Percentiles rank a stretch among this genome's conserved stretches.
Conservation (phyloP, 37 sponge, comb jelly and placozoan species). For the Corticium candelabrum region DNA sequence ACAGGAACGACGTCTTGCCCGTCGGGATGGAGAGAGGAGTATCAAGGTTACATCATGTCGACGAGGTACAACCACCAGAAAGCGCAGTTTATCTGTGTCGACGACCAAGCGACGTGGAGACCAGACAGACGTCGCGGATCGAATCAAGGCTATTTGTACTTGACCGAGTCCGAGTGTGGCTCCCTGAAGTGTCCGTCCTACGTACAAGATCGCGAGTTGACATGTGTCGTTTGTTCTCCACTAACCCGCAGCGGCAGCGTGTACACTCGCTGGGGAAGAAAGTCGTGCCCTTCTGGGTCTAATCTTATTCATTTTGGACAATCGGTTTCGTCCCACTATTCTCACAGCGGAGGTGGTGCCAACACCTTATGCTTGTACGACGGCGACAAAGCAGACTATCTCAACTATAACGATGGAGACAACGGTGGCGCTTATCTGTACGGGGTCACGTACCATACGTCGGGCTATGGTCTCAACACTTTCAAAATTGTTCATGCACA, state of each 20-base stretch:
- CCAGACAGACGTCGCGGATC: background rate
- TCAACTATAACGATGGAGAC: background rate
- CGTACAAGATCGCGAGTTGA: background rate
- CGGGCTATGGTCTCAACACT: background rate
- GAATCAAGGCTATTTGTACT: background rate
- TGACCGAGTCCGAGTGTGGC: background rate
- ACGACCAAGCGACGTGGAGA: background rate
- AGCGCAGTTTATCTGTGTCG: background rate
- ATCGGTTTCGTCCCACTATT: background rate
- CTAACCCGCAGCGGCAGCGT: background rate
- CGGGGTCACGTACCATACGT: background rate
- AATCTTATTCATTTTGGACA: background rate
- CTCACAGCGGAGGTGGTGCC: background rate
- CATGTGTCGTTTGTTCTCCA: background rate
- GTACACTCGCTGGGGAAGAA: conserved; percentile 1
- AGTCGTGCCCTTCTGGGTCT: background rate
- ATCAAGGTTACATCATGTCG: background rate
- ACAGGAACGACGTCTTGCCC: conserved; percentile 1
- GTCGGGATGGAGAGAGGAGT: background rate
- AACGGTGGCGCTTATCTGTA: background rate
- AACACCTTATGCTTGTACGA: background rate
- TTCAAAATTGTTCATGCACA: background rate
- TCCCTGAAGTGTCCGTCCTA: background rate
- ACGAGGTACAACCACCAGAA: background rate
- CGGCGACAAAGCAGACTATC: background rate